Evolutionary conservation across 1,140 invertebrate genomes (phyloP), one percentile per base, ranked within the genome.

Genomic region (Hestina assimilis): DNA sequence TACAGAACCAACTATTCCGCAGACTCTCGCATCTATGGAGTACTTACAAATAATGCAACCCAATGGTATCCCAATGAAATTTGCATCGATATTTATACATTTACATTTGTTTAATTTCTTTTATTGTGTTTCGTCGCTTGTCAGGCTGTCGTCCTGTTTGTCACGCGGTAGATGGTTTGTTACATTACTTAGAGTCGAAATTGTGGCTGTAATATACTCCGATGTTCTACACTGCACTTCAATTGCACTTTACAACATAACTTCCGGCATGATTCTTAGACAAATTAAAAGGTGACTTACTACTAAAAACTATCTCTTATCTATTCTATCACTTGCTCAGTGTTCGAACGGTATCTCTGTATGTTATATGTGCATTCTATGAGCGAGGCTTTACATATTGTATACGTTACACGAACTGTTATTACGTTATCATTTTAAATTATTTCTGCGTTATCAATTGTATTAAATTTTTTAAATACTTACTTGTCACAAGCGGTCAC

Each of bases 271-370:
- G 83, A 73, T 70, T 75, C 56, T 65, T 72, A 76, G 56, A 73
- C 63, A 40, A 68, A 67, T 67, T 47, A 63, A 89, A 89, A 89
- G 90, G 89, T 91, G 90, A 90, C 89, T 89, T 90, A 91, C 90
- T 91, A 91, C 90, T 90, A 86, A 90, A 90, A 90, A 90, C 89
- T 90, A 81, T 82, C 69, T 89, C 74, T 77, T 70, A 75, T 48
- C 23, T 69, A 72, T 40, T 72, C 68, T 82, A 75, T 83, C 78
- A 75, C 75, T 67, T 67, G 69, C 71, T 75, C 60, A 68, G 58
- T 73, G 69, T 75, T 61, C 66, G 57, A 59, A 55, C 69, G 75
- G 64, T 58, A 51, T 58, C 51, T 64, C 57, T 65, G 65, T 78
- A 68, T 82, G 71, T 72, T 72, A 67, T 68, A 68, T 86, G 75